Base-by-base conservation (phyloP, 2,797 vertebrate genomes). In the Sebastes wilsoni region DNA sequence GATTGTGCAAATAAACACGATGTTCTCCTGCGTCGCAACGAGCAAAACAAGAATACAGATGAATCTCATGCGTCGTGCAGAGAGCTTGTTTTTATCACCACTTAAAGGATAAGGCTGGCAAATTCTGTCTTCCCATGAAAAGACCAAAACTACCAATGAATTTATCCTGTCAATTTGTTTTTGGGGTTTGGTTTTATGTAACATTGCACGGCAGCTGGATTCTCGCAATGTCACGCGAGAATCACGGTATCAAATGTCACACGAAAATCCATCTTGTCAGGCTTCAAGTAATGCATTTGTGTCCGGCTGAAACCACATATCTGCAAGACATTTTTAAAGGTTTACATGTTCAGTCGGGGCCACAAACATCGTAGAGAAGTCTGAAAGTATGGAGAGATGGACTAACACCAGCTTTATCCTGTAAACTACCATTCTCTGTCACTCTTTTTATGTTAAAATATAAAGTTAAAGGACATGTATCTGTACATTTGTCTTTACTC, bases 1-100 rank as follows among this genome's bases (percentile, higher is more conserved):
- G 72, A 88, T 74, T 81, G 67, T 75, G 34, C n/a, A 20, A 46
- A 69, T 27, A 28, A 36, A 81, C 14, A 38, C 18, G 46, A 38
- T 34, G 38, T 61, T 58, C n/a, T 75, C 8, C 1, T 72, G 7
- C 22, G 13, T 10, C 18, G 7, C 42, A 78, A 73, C 1, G 22
- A 42, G 11, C 6, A 67, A 71, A 61, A 61, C 56, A 36, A 36
- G 36, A 75, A 56, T n/a, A 60, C 23, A 46, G 52, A 76, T 8
- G 4, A 23, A 22, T 49, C 6, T 30, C 42, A 2, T 38, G 32
- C 32, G 22, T 34, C 16, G 9, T 28, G 6, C 5, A 12, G 2
- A 54, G 22, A 58, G 18, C 23, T 20, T 36, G 13, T 27, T 70
- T 55, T 55, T 38, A 22, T 54, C 2, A 0, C 27, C 23, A 2